These are phyloP conservation scores for Proisotoma minuta DNA, from an alignment of 2,888 invertebrate species.

Conservation along the genomic window DNA sequence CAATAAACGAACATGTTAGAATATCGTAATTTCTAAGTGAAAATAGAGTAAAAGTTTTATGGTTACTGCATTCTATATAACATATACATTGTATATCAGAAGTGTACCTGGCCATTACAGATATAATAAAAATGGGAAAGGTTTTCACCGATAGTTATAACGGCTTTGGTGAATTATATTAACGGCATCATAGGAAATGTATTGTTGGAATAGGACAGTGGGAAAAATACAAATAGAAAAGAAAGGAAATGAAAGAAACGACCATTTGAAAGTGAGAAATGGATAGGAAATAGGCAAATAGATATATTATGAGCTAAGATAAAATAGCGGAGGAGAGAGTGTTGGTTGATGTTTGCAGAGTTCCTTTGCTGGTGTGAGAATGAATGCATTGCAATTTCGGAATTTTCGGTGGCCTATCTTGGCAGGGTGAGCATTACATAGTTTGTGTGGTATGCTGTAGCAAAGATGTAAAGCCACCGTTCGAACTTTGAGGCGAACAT, in stretches of 20 bases:
- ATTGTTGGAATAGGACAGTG: not conserved
- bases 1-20: too few relatives aligned
- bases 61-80: too few relatives aligned
- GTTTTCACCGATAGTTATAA: too few relatives aligned
- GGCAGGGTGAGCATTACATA: not conserved
- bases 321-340: not conserved
- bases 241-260: constrained; percentile 38
- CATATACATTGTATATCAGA: too few relatives aligned
- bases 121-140: too few relatives aligned
- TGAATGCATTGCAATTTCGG: not conserved
- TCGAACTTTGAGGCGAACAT: not conserved
- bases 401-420: not conserved
- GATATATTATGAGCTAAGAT: constrained; percentile 5
- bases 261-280: constrained; percentile 35
- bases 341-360: too few relatives aligned
- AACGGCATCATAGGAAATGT: not conserved
- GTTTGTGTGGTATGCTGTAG: not conserved
- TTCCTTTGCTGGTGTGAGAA: too few relatives aligned
- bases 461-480: not conserved
- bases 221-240: constrained; percentile 9
- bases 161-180: not conserved
- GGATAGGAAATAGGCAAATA: constrained; percentile 30
- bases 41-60: too few relatives aligned
- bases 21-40: too few relatives aligned
- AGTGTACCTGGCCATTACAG: too few relatives aligned